These are phyloP conservation scores for Oncorhynchus keta DNA, from an alignment of 2,113 vertebrate genomes.

Conservation along the genomic window DNA sequence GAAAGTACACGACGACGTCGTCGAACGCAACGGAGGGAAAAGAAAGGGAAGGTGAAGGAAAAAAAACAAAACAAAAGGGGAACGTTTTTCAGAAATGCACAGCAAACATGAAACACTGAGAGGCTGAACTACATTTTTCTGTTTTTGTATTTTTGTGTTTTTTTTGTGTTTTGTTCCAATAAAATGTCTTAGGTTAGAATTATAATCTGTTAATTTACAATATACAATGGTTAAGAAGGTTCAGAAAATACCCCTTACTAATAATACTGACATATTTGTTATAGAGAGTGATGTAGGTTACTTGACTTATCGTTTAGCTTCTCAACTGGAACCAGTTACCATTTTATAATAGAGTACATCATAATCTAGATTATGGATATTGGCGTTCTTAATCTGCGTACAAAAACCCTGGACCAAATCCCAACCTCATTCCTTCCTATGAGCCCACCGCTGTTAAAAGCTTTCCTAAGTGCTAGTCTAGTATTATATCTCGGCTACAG, in stretches of 20 bases:
- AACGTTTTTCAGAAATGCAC: constrained; percentile 77
- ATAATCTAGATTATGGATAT: constrained; percentile 72
- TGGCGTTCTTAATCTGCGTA: constrained; percentile 81
- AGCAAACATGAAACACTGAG: constrained; percentile 93
- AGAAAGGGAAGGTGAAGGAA: constrained; percentile 31
- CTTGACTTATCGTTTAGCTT: constrained; percentile 81
- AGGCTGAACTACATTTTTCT: constrained; percentile 85
- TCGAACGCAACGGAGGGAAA: constrained; percentile 76
- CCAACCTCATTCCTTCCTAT: constrained; percentile 22
- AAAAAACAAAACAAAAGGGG: constrained; percentile 52
- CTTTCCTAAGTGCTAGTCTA: constrained; percentile 41
- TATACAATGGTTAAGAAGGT: constrained; percentile 96
- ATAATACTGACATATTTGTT: constrained; percentile 94
- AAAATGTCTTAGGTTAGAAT: constrained; percentile 90
- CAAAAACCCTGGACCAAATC: constrained; percentile 69
- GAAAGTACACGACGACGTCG: constrained; percentile 83
- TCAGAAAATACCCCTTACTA: constrained; percentile 93
- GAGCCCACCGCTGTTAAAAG: not conserved
- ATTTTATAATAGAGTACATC: constrained; percentile 88
- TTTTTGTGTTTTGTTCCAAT: constrained; percentile 68
- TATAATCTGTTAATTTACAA: constrained; percentile 98
- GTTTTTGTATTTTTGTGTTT: constrained; percentile 74
- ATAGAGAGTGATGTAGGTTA: constrained; percentile 87
- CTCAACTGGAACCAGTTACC: constrained; percentile 81
- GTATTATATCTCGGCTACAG: not conserved